phyloP scores from a whole-genome alignment of 2,113 vertebrate species.

The Myrmecophaga tridactyla region DNA sequence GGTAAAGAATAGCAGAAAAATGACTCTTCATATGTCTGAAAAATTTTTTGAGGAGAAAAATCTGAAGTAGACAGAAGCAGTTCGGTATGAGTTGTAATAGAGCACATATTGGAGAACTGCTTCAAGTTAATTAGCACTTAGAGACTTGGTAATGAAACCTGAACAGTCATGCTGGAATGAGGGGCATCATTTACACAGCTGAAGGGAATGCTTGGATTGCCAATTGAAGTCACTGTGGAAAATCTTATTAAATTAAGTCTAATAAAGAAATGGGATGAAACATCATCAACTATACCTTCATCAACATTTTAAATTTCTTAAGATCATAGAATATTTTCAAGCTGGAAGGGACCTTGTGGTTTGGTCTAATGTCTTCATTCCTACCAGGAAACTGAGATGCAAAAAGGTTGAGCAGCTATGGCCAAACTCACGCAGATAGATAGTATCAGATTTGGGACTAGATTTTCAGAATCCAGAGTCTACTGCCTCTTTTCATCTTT shows the following conservation, averaged over 20 bases:
- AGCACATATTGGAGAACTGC: slow-evolving; percentile 33
- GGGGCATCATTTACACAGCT: slow-evolving; percentile 62
- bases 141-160: slow-evolving; percentile 65
- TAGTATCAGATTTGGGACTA: neutral
- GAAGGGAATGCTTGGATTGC: slow-evolving; percentile 64
- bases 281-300: slow-evolving; percentile 42
- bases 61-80: slow-evolving; percentile 35
- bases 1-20: slow-evolving; percentile 35
- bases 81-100: slow-evolving; percentile 58
- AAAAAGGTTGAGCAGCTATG: slow-evolving; percentile 4
- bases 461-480: neutral
- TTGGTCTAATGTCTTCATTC: slow-evolving; percentile 37
- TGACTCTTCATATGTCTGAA: neutral
- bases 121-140: slow-evolving; percentile 68
- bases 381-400: slow-evolving; percentile 19
- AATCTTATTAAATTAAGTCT: slow-evolving; percentile 66
- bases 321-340: slow-evolving; percentile 44
- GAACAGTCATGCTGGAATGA: slow-evolving; percentile 54
- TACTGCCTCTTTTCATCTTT: neutral
- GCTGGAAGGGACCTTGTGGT: neutral
- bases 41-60: neutral
- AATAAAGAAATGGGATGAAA: slow-evolving; percentile 63
- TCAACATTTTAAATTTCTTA: slow-evolving; percentile 60
- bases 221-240: slow-evolving; percentile 40
- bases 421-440: neutral